A percentile compares a stretch with the other conserved stretches of the same genome.
These are phyloP conservation scores for Xestia c-nigrum DNA, from an alignment of 2,888 invertebrate genomes.

Conservation along the genomic window DNA sequence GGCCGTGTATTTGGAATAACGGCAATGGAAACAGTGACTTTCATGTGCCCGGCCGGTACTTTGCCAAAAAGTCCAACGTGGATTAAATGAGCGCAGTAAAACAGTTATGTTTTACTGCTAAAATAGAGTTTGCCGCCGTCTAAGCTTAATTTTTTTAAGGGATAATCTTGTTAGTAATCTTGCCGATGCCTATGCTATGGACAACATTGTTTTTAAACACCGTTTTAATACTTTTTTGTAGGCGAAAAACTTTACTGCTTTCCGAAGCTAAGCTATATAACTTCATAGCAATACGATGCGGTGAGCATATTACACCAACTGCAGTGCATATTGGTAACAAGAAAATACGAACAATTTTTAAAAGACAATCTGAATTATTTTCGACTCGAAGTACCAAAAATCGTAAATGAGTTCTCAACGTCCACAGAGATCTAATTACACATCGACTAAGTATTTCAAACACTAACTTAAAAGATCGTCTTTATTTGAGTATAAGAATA, in stretches of 20 bases:
- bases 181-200: background rate
- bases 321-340: background rate
- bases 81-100: conserved; percentile 51
- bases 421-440: background rate
- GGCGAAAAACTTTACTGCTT: background rate
- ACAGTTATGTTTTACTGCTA: conserved; percentile 39
- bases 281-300: background rate
- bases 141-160: conserved; percentile 22
- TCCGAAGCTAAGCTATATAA: background rate
- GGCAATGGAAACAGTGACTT: conserved; percentile 64
- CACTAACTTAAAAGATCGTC: background rate
- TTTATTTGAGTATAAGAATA: background rate
- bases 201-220: conserved; percentile 13
- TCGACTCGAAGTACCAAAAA: background rate
- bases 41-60: conserved; percentile 67
- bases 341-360: background rate
- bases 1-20: conserved; percentile 69
- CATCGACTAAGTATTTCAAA: background rate
- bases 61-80: conserved; percentile 53
- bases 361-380: background rate
- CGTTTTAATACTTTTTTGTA: conserved; percentile 14
- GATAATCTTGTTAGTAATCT: conserved; percentile 53
- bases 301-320: background rate
- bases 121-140: conserved; percentile 39
- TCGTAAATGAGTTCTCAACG: background rate